Evolutionary conservation across 2,888 invertebrate species (phyloP).

Genomic region (Mallateleia sp.): DNA sequence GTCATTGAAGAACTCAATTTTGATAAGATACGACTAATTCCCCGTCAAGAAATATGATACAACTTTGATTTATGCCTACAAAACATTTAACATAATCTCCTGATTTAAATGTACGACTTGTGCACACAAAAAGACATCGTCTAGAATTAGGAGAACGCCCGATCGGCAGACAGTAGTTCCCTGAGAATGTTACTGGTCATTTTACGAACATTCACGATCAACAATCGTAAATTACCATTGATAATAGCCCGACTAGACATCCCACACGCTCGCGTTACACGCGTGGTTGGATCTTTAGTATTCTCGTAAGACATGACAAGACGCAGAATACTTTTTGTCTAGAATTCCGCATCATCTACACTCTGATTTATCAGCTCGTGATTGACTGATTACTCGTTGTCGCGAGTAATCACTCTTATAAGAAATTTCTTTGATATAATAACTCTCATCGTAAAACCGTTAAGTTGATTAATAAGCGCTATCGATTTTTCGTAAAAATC

Average conservation of each 20-base stretch:
- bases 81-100: conserved; percentile 19
- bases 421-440: conserved; percentile 15
- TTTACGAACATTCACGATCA: conserved; percentile 53
- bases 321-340: conserved; percentile 47
- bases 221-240: conserved; percentile 72
- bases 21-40: conserved; percentile 24
- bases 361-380: conserved; percentile 30
- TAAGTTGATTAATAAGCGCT: conserved; percentile 47
- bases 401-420: conserved; percentile 33
- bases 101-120: not conserved
- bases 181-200: conserved; percentile 61
- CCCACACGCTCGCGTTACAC: conserved; percentile 61
- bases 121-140: not conserved
- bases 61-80: conserved; percentile 1
- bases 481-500: conserved; percentile 13
- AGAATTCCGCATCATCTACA: conserved; percentile 36
- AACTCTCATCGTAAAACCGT: conserved; percentile 29
- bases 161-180: conserved; percentile 70
- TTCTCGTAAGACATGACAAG: conserved; percentile 34
- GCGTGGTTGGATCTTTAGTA: conserved; percentile 46
- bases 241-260: conserved; percentile 65
- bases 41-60: conserved; percentile 6
- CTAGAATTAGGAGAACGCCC: conserved; percentile 10
- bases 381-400: conserved; percentile 60
- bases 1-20: conserved; percentile 15